These are phyloP conservation scores for Sebastes taczanowskii DNA, from an alignment of 2,797 vertebrate species.

Conservation along the genomic window DNA sequence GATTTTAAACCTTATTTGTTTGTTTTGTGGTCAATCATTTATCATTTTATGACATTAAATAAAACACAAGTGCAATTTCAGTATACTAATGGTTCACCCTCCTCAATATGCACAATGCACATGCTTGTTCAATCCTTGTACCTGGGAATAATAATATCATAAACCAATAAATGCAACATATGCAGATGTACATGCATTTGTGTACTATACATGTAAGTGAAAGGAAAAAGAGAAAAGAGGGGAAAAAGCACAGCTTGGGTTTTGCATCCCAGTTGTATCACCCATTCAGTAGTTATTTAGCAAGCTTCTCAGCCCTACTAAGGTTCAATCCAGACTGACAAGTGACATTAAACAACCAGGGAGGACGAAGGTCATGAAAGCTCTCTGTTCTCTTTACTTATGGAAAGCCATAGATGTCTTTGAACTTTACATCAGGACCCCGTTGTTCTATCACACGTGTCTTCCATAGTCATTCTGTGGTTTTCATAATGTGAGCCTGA, in stretches of 20 bases:
- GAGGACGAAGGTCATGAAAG: too few relatives aligned
- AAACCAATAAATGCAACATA: not conserved
- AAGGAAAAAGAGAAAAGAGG: not conserved
- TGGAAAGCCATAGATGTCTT: too few relatives aligned
- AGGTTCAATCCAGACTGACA: not conserved
- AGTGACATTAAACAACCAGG: too few relatives aligned
- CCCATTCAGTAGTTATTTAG: too few relatives aligned
- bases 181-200: not conserved
- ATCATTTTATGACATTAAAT: not conserved
- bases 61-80: too few relatives aligned
- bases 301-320: not conserved
- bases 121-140: not conserved
- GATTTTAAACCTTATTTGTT: not conserved
- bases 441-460: too few relatives aligned
- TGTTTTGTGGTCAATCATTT: not conserved
- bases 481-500: not conserved
- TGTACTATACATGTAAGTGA: not conserved
- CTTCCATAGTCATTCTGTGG: not conserved
- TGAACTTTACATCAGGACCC: too few relatives aligned
- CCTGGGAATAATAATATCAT: not conserved
- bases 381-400: too few relatives aligned
- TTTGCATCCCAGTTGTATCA: too few relatives aligned
- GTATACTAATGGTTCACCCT: too few relatives aligned
- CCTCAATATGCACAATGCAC: not conserved
- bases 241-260: too few relatives aligned